phyloP scores from a whole-genome alignment of 2,113 vertebrate genomes.

The Paratilapia polleni region DNA sequence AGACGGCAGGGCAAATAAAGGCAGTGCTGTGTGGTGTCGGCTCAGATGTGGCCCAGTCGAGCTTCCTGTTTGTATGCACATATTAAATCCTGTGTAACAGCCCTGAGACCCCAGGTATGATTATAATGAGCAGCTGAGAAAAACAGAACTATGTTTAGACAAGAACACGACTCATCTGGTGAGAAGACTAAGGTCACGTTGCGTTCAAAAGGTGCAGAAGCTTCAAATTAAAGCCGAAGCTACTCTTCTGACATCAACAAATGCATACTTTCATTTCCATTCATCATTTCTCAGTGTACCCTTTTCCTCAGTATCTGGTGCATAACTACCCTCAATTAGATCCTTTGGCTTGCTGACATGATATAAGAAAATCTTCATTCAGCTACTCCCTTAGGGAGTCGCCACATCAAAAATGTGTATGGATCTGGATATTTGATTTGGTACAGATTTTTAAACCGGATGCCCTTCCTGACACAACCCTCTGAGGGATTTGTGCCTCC shows the following conservation, averaged over 20 bases:
- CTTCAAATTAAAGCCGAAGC: neutral
- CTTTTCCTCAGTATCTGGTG: neutral
- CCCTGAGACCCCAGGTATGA: conserved; percentile 32
- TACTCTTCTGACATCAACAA: neutral
- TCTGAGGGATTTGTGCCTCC: too few relatives aligned
- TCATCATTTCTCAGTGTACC: neutral
- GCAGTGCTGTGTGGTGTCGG: neutral
- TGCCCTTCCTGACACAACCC: too few relatives aligned
- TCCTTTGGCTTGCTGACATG: neutral
- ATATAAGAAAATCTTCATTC: neutral
- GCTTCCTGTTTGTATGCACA: neutral
- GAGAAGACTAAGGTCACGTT: neutral
- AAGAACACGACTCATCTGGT: conserved; percentile 14
- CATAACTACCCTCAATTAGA: neutral
- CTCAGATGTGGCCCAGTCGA: neutral
- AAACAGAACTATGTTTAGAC: conserved; percentile 21
- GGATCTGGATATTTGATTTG: too few relatives aligned
- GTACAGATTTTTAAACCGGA: too few relatives aligned
- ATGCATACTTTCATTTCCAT: neutral
- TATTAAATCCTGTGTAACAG: conserved; percentile 14
- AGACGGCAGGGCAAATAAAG: neutral
- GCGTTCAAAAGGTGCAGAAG: neutral
- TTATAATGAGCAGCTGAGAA: conserved; percentile 32
- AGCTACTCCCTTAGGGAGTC: neutral
- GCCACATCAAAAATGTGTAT: neutral